Evolutionary conservation across 1,140 invertebrate genomes (phyloP).

Genomic region (Ceratosolen solmsi): DNA sequence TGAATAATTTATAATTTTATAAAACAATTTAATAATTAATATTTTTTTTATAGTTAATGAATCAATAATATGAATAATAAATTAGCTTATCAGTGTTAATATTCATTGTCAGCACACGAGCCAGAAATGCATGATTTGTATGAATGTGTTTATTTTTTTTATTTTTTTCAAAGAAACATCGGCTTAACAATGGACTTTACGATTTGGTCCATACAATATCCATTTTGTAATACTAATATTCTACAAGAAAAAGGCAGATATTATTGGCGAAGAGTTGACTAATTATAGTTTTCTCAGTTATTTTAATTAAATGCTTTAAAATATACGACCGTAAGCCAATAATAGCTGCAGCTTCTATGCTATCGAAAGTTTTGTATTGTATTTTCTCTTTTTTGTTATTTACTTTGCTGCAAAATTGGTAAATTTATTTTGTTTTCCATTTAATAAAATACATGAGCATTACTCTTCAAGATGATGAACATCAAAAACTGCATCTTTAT

Average conservation of each 20-base stretch:
- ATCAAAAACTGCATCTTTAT: slow-evolving; percentile 37
- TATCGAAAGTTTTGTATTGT: not conserved
- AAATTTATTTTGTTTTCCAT: slow-evolving; percentile 41
- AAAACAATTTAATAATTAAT: slow-evolving; percentile 2
- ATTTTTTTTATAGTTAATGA: not conserved
- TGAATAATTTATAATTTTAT: slow-evolving; percentile 6
- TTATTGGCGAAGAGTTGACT: slow-evolving; percentile 36
- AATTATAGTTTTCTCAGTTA: slow-evolving; percentile 15
- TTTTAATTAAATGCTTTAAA: slow-evolving; percentile 5
- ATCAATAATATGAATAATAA: slow-evolving; percentile 17
- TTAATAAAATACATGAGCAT: slow-evolving; percentile 60
- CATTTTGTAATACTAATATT: slow-evolving; percentile 19
- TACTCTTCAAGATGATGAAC: slow-evolving; percentile 16
- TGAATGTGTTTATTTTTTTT: not conserved
- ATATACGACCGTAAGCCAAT: slow-evolving; percentile 36
- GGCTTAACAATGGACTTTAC: not conserved
- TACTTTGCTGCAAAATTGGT: slow-evolving; percentile 32
- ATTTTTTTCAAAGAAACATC: not conserved
- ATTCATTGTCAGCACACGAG: not conserved
- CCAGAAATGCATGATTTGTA: not conserved
- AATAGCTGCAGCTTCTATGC: slow-evolving; percentile 21
- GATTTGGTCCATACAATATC: slow-evolving; percentile 2
- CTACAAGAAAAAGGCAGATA: slow-evolving; percentile 30
- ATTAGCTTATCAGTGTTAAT: not conserved
- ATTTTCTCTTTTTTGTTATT: slow-evolving; percentile 14